Base-by-base conservation (phyloP, 2,797 vertebrate genomes). In the Lycodopsis pacificus region DNA sequence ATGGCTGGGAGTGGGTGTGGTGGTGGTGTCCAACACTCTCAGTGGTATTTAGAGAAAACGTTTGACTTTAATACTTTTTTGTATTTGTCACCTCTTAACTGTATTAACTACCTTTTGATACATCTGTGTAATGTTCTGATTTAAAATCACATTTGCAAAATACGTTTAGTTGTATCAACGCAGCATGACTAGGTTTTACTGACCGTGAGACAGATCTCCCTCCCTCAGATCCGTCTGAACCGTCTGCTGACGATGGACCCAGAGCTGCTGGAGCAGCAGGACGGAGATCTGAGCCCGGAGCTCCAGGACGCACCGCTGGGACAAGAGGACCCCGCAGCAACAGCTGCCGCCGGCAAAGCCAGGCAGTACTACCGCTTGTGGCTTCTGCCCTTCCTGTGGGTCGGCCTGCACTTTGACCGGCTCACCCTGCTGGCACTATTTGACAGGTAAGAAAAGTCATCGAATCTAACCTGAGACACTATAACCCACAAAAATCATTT, bases 291-390 rank as follows among this genome's bases (percentile, higher is more conserved):
- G 82, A 99, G 97, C 89, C 98, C 98, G 7, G 98, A 99, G 80
- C 95, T 99, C 77, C 97, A 97, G 93, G 97, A 97, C 58, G 95
- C 95, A 17, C 95, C 97, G 0, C 95, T 96, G 72, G 95, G 96
- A 86, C 95, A 93, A 53, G 96, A 97, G 80, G 96, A 97, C 93
- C 65, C 89, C 0, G 79, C 68, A 2, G 81, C 82, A 4, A 2
- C 74, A 1, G 56, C 73, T 11, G 94, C 96, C 30, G 93, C 95
- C 30, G 95, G 94, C 82, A 99, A 99, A 90, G 94, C 95, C 79
- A 97, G 97, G 89, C 97, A 99, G 93, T 99, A 99, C 92, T 99
- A 99, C 79, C 97, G 98, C 73, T 95, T 99, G 90, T 98, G 98
- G 97, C 96, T 99, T 65, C 94, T 99, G 59, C 98, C 98, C 9